phyloP scores from a whole-genome alignment of 2,797 vertebrate species.

The Onychomys arenicola region DNA sequence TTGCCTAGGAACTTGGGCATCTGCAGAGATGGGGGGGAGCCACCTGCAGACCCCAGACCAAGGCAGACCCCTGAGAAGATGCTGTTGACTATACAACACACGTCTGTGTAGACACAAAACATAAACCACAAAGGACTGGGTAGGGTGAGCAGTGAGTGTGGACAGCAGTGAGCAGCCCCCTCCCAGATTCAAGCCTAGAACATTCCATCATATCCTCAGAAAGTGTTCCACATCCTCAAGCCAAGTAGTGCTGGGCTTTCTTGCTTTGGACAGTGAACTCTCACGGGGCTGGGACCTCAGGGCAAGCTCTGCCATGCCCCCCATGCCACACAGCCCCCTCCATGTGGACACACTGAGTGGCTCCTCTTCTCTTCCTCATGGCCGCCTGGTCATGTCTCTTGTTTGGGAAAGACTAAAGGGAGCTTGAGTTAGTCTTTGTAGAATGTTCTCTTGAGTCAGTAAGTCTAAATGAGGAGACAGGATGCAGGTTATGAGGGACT shows the following conservation, averaged over 20 bases:
- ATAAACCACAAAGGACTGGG: background rate
- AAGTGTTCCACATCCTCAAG: background rate
- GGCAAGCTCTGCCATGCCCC: too few relatives aligned
- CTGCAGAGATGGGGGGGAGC: background rate
- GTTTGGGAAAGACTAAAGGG: background rate
- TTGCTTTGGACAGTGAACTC: background rate
- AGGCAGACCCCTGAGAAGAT: background rate
- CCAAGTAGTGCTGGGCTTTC: background rate
- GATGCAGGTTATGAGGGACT: background rate
- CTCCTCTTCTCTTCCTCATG: background rate
- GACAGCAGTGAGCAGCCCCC: background rate
- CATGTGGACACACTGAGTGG: background rate
- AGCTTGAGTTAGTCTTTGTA: background rate
- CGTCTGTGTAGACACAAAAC: background rate
- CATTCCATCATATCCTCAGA: background rate
- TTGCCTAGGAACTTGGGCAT: conserved; percentile 1
- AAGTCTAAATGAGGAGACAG: too few relatives aligned
- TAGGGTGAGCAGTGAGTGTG: background rate
- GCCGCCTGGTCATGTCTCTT: background rate
- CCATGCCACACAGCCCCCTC: background rate
- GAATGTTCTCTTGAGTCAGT: background rate
- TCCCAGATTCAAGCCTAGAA: background rate
- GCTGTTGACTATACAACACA: background rate
- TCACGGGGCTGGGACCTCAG: too few relatives aligned
- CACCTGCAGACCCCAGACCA: background rate